Evolutionary conservation across 1,140 invertebrate genomes (phyloP).

Genomic region (Dendroctonus ponderosae): DNA sequence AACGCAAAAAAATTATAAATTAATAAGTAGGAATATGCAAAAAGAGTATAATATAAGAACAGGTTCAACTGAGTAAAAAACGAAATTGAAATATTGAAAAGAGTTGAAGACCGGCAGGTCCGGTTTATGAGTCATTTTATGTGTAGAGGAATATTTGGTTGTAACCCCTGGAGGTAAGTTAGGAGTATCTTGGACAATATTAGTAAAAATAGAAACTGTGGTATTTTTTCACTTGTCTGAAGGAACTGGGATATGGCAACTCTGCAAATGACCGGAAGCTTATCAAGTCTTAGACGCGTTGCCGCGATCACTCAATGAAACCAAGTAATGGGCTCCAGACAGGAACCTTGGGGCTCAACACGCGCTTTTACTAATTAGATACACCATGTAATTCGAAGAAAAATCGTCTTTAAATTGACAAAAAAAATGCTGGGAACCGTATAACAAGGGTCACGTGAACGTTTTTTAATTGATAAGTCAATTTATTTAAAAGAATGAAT

Average conservation of each 20-base stretch:
- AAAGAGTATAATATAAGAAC: too few species aligned
- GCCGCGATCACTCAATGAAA: conserved; percentile 35
- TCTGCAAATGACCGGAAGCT: conserved; percentile 32
- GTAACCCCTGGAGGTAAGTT: too few species aligned
- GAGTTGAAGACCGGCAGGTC: too few species aligned
- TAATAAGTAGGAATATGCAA: too few species aligned
- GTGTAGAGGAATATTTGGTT: too few species aligned
- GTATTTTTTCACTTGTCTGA: too few species aligned
- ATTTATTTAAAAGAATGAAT: background rate
- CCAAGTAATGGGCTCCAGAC: conserved; percentile 33
- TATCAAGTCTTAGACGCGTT: conserved; percentile 34
- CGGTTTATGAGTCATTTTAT: too few species aligned
- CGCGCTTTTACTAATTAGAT: conserved; percentile 35
- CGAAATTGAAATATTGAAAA: too few species aligned
- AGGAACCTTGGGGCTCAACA: conserved; percentile 35
- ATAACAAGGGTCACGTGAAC: conserved; percentile 17
- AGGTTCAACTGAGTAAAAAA: too few species aligned
- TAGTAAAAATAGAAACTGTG: too few species aligned
- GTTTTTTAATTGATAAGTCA: conserved; percentile 20
- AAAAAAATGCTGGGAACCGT: background rate
- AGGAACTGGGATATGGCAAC: conserved; percentile 19
- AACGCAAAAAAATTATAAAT: too few species aligned
- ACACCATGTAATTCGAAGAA: conserved; percentile 32
- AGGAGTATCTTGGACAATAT: too few species aligned
- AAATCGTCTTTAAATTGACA: conserved; percentile 33